These are phyloP conservation scores for Dryococelus australis DNA, from an alignment of 2,888 invertebrate species.

Conservation along the genomic window DNA sequence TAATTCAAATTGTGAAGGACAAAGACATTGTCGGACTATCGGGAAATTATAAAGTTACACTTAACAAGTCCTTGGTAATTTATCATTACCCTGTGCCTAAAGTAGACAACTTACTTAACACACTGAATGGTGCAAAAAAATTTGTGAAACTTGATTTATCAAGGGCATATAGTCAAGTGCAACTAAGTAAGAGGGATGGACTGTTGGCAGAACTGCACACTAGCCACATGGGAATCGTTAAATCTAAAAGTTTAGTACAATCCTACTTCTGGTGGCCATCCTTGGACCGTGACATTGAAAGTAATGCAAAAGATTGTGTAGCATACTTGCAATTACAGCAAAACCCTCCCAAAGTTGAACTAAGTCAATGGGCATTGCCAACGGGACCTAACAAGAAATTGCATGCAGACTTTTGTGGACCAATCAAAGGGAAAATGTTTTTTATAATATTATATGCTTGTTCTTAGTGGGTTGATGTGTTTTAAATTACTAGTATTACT, in stretches of 20 bases:
- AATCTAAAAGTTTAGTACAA: neutral
- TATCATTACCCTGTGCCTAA: too few relatives aligned
- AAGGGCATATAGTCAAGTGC: too few relatives aligned
- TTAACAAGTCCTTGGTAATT: too few relatives aligned
- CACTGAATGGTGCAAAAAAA: too few relatives aligned
- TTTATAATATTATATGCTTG: conserved; percentile 7
- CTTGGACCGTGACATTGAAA: neutral
- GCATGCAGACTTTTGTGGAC: neutral
- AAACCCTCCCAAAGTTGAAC: neutral
- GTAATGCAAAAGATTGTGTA: neutral
- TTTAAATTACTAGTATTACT: neutral
- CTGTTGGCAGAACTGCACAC: neutral
- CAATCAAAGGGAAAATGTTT: neutral
- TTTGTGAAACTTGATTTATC: too few relatives aligned
- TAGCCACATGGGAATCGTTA: conserved; percentile 5
- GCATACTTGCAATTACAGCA: neutral
- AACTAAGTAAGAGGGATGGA: too few relatives aligned
- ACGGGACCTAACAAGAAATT: neutral
- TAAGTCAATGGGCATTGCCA: neutral
- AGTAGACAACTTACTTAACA: too few relatives aligned
- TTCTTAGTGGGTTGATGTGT: neutral
- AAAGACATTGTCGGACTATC: too few relatives aligned
- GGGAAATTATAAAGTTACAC: too few relatives aligned
- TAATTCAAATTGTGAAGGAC: too few relatives aligned
- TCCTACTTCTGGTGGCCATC: neutral